Evolutionary conservation across 2,797 vertebrate species (phyloP).

Genomic region (Trachurus trachurus): DNA sequence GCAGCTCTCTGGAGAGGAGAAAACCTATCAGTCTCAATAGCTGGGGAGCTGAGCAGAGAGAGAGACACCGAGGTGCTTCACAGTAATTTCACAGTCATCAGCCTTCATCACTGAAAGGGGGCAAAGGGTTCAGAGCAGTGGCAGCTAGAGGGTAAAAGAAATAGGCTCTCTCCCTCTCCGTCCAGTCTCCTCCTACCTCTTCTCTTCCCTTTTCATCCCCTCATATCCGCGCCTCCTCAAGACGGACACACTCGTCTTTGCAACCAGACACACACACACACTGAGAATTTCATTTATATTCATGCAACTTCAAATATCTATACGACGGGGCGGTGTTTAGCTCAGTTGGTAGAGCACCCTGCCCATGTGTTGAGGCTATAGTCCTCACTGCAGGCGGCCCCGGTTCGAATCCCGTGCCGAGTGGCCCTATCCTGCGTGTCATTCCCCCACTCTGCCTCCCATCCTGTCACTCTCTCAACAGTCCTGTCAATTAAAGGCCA

Average conservation of each 20-base stretch:
- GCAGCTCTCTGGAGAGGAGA: conserved; percentile 49
- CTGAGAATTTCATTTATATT: conserved; percentile 22
- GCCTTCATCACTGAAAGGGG: conserved; percentile 44
- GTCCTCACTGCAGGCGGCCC: no score
- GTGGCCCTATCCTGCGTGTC: no score
- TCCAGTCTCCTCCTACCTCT: not conserved
- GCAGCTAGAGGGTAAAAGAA: conserved; percentile 29
- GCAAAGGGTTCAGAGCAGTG: conserved; percentile 50
- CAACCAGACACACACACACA: not conserved
- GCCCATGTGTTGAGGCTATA: no score
- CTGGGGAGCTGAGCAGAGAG: conserved; percentile 38
- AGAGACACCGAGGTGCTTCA: conserved; percentile 61
- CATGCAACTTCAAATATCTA: conserved; percentile 8
- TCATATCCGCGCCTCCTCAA: not conserved
- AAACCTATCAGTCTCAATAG: conserved; percentile 66
- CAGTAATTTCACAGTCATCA: conserved; percentile 78
- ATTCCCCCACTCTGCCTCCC: no score
- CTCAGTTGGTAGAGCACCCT: no score
- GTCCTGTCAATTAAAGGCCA: no score
- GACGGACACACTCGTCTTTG: not conserved
- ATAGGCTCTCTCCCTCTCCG: conserved; percentile 23
- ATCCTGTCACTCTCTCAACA: no score
- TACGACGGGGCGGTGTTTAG: no score
- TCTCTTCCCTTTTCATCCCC: conserved; percentile 12
- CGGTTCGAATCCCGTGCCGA: no score